Conservation (phyloP, 2,113 vertebrate genomes). For the Trematocara nigrifrons region DNA sequence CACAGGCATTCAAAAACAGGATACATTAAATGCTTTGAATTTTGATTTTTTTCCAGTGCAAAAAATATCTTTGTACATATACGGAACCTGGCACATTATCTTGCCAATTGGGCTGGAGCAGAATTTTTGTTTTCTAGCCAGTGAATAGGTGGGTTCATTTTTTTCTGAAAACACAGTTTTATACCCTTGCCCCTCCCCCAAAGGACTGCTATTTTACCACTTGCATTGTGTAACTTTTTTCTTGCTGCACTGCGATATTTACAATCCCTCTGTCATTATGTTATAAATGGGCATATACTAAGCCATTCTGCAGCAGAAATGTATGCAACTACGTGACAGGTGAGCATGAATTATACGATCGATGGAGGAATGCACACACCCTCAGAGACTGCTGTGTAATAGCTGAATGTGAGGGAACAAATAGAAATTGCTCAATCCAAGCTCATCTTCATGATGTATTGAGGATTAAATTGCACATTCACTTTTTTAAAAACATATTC, state of each 20-base stretch:
- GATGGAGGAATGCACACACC: background rate
- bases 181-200: background rate
- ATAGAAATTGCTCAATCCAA: slow-evolving; percentile 19
- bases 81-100: background rate
- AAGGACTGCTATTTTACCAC: slow-evolving; percentile 2
- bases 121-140: background rate
- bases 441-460: slow-evolving; percentile 21
- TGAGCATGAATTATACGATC: slow-evolving; percentile 37
- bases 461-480: slow-evolving; percentile 12
- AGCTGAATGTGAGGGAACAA: slow-evolving; percentile 20
- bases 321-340: slow-evolving; percentile 30
- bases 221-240: slow-evolving; percentile 30
- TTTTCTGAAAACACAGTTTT: background rate
- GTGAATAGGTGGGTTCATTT: background rate
- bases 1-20: background rate
- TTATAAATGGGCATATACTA: slow-evolving; percentile 7
- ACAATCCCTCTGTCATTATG: slow-evolving; percentile 15
- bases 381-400: background rate
- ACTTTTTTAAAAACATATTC: background rate
- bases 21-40: background rate
- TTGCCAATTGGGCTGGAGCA: background rate
- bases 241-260: slow-evolving; percentile 4
- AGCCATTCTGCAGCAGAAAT: slow-evolving; percentile 20
- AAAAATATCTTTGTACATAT: background rate
- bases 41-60: background rate